These are phyloP conservation scores for Diabrotica undecimpunctata DNA, from an alignment of 1,140 invertebrate genomes.

Conservation along the genomic window DNA sequence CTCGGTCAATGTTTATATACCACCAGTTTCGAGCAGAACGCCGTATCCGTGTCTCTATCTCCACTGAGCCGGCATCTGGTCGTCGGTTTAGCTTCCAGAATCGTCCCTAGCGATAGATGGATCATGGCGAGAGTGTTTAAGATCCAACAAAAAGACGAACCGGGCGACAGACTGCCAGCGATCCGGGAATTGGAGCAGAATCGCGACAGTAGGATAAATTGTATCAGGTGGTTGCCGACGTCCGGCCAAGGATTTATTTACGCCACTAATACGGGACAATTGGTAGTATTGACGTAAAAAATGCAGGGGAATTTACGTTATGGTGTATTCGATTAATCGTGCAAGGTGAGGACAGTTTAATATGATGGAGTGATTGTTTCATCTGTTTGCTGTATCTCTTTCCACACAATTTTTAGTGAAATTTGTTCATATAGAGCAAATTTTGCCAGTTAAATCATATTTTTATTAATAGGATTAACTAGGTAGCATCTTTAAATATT, in stretches of 20 bases:
- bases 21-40: constrained; percentile 70
- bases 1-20: constrained; percentile 74
- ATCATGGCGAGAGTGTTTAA: constrained; percentile 67
- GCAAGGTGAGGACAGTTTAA: too few relatives aligned
- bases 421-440: too few relatives aligned
- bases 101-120: constrained; percentile 50
- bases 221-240: constrained; percentile 76
- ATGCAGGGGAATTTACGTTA: too few relatives aligned
- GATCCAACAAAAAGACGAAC: constrained; percentile 46
- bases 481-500: too few relatives aligned
- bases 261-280: constrained; percentile 78
- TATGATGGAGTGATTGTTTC: too few relatives aligned
- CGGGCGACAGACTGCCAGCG: constrained; percentile 51
- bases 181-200: constrained; percentile 62
- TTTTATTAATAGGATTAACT: too few relatives aligned
- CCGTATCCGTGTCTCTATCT: constrained; percentile 78
- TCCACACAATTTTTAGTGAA: too few relatives aligned
- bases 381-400: too few relatives aligned
- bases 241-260: constrained; percentile 81
- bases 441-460: too few relatives aligned
- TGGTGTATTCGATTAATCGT: too few relatives aligned
- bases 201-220: constrained; percentile 66
- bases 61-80: constrained; percentile 72
- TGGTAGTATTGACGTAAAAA: constrained; percentile 64
- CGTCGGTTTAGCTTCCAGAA: constrained; percentile 70